Evolutionary conservation across 2,888 invertebrate species (phyloP), one percentile per base, ranked within the genome.

Genomic region (Lasioglossum zephyrum): DNA sequence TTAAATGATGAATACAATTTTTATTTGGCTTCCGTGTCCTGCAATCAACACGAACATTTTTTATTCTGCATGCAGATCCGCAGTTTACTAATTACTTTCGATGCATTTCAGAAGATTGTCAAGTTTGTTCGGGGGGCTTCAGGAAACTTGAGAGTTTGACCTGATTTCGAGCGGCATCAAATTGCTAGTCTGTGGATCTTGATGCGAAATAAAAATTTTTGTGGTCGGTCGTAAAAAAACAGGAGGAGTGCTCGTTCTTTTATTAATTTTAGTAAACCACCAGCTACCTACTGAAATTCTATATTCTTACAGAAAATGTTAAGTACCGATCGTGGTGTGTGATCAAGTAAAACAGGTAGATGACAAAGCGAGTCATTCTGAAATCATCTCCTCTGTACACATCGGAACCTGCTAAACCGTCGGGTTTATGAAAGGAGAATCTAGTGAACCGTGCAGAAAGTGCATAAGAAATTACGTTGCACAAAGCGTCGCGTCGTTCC

Each of bases 391-490:
- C n/a, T 57, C 11, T 0, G 9, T 57, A n/a, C 57, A 57, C 22
- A 57, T 57, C 9, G 57, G 11, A n/a, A n/a, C 57, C 57, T 9
- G 1, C 57, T 57, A n/a, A 57, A n/a, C n/a, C n/a, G 11, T 4
- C 0, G 11, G 44, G n/a, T 57, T n/a, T 57, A 57, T 11, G 11
- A 57, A n/a, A n/a, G 9, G 63, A 18, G 3, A 13, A 18, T 1
- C 8, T 18, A 18, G 31, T 1, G 18, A 63, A 63, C 63, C 6
- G 31, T 31, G 63, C 31, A 31, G 16, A 63, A 63, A 18, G 63
- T 63, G 63, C 63, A 63, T 63, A 63, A 63, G 8, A 63, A 63
- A 63, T 31, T 31, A 63, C 63, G 31, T 31, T 18, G 63, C 63
- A 18, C 63, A 18, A 31, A 31, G 63, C 31, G 63, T 31, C 63